A percentile compares a stretch with the other conserved stretches of the same genome.
Conservation (phyloP, 1,140 invertebrate species). For the Chelonus insularis region DNA sequence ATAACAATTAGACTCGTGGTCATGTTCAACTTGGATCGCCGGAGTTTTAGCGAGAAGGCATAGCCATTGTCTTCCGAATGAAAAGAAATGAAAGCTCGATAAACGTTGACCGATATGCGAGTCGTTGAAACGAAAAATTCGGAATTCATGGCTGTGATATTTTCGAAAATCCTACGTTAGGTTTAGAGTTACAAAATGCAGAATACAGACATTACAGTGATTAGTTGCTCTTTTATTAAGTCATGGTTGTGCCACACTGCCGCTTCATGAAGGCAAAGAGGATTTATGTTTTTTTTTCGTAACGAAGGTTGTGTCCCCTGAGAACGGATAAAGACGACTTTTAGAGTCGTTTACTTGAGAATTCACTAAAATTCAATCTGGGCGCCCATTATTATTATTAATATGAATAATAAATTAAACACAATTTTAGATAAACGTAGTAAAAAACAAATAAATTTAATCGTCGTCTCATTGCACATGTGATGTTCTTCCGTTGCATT, state of each 20-base stretch:
- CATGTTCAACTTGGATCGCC: not conserved
- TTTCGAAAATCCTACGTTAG: not conserved
- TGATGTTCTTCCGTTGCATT: constrained; percentile 21
- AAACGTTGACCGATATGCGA: not conserved
- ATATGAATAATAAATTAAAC: constrained; percentile 6
- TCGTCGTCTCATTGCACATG: constrained; percentile 18
- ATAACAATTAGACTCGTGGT: not conserved
- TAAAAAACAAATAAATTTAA: constrained; percentile 8
- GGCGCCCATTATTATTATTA: constrained; percentile 15
- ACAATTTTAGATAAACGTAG: constrained; percentile 15
- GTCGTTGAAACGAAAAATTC: not conserved
- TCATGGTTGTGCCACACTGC: constrained; percentile 52
- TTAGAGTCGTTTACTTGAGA: constrained; percentile 3
- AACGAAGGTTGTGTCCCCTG: constrained; percentile 56
- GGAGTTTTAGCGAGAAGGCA: not conserved
- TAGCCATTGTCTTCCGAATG: not conserved
- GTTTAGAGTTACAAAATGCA: not conserved
- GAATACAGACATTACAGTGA: not conserved
- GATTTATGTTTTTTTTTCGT: constrained; percentile 33
- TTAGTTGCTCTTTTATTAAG: constrained; percentile 42
- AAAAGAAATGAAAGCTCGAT: too few relatives aligned
- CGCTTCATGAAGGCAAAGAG: constrained; percentile 36
- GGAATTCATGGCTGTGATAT: too few relatives aligned
- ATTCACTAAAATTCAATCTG: not conserved
- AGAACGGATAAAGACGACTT: constrained; percentile 1